Conservation (phyloP, 2,797 vertebrate genomes). For the Poecile montanus region DNA sequence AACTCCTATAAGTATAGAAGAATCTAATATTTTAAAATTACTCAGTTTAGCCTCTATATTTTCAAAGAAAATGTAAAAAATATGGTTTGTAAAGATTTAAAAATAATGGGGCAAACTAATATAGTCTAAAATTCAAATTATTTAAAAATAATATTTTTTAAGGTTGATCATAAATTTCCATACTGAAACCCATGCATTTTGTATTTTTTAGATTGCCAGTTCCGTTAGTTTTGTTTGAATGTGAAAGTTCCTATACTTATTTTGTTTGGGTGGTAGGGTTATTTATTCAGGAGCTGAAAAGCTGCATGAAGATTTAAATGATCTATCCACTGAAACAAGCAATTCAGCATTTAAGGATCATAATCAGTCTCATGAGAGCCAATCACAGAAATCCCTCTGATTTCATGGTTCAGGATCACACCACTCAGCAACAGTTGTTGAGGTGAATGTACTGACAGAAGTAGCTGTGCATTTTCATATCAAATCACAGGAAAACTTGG, state of each 20-base stretch:
- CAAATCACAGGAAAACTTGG: neutral
- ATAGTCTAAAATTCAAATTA: neutral
- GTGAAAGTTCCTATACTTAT: neutral
- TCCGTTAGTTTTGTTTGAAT: neutral
- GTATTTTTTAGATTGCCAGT: neutral
- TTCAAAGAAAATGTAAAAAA: neutral
- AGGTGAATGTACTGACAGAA: neutral
- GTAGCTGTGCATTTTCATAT: neutral
- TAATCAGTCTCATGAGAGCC: neutral
- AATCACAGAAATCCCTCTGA: neutral
- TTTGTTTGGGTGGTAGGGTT: neutral
- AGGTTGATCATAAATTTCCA: neutral
- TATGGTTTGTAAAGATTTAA: neutral
- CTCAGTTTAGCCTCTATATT: neutral
- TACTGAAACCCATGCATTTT: neutral
- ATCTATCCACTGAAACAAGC: neutral
- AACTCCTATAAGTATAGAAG: neutral
- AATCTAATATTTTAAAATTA: neutral
- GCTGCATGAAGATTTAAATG: neutral
- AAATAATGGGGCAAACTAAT: neutral
- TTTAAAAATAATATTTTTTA: neutral
- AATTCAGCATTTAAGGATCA: neutral
- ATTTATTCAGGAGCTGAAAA: neutral
- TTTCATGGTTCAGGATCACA: neutral
- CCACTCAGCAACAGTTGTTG: neutral